Base-by-base conservation (phyloP, 2,888 invertebrate genomes). In the Scaptomyza parva region DNA sequence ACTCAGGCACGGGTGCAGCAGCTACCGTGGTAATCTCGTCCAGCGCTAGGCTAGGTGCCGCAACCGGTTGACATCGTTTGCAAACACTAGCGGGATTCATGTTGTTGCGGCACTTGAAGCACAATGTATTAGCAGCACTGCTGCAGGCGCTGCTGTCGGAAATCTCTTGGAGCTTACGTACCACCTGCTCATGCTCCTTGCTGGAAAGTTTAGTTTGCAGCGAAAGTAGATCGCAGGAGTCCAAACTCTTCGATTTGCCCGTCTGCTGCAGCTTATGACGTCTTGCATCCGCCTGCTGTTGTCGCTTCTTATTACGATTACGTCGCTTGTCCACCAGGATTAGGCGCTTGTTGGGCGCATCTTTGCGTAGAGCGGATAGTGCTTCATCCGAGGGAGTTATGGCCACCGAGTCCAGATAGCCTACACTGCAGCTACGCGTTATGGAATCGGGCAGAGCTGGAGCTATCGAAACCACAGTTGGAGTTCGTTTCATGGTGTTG, bases 341-440 rank as follows among this genome's bases (percentile, higher is more conserved):
- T 26, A 97, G 92, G 3, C 96, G 93, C 77, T 96, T 95, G 41
- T 91, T 89, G 0, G 96, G 96, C 2, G 96, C 95, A 78, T 96
- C 96, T 67, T 95, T 95, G 12, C 95, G 93, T 28, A 96, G 91
- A 88, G 96, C 94, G 0, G 94, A 93, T 41, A 96, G 87, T 11
- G 95, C 95, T 51, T 96, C 95, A 85, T 96, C 96, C 39, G 95
- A 95, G 47, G 95, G 95, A 20, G 96, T 94, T 76, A 95, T 93
- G 81, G 96, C 96, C 4, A 97, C 96, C 70, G 96, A 93, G 89
- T 97, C 97, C 76, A 97, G 92, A 89, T 96, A 97, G 0, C 97
- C 97, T 2, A 97, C 97, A 91, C 97, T 97, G 90, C 97, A 97
- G 89, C 97, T 97, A 28, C 97, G 93, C 0, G 96, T 95, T 92